Conservation (phyloP, 2,113 vertebrate species). For the Vidua chalybeata region DNA sequence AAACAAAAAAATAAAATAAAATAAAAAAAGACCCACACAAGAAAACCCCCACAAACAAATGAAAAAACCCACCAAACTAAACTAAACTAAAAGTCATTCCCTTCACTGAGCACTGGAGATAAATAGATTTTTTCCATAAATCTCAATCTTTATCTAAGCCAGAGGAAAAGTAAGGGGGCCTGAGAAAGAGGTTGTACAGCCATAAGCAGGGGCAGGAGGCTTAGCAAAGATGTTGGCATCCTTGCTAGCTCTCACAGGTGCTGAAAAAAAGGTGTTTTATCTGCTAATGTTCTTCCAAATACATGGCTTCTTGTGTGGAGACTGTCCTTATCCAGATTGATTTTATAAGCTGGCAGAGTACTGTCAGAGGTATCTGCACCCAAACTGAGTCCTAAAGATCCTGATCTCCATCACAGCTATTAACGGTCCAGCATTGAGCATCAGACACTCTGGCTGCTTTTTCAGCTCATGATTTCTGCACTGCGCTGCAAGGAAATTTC, state of each 20-base stretch:
- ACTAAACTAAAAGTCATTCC: not conserved
- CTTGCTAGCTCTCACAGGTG: not conserved
- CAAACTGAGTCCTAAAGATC: not conserved
- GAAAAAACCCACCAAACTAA: too few species aligned
- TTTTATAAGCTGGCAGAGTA: not conserved
- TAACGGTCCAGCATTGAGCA: fast-evolving
- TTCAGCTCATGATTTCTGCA: not conserved
- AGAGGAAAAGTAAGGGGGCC: not conserved
- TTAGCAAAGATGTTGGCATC: not conserved
- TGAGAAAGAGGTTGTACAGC: not conserved
- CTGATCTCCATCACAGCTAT: not conserved
- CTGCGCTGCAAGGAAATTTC: not conserved
- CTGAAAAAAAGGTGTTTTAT: not conserved
- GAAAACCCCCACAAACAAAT: too few species aligned
- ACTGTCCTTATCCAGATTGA: not conserved
- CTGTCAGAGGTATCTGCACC: not conserved
- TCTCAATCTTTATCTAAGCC: not conserved
- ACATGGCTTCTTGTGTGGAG: not conserved
- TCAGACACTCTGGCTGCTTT: not conserved
- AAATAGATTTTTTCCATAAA: not conserved
- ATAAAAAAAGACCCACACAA: too few species aligned
- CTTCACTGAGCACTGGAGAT: not conserved
- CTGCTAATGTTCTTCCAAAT: not conserved
- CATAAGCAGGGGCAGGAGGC: not conserved
- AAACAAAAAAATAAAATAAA: too few species aligned